Evolutionary conservation across 2,113 vertebrate genomes (phyloP).

Genomic region (Chaetura pelagica): DNA sequence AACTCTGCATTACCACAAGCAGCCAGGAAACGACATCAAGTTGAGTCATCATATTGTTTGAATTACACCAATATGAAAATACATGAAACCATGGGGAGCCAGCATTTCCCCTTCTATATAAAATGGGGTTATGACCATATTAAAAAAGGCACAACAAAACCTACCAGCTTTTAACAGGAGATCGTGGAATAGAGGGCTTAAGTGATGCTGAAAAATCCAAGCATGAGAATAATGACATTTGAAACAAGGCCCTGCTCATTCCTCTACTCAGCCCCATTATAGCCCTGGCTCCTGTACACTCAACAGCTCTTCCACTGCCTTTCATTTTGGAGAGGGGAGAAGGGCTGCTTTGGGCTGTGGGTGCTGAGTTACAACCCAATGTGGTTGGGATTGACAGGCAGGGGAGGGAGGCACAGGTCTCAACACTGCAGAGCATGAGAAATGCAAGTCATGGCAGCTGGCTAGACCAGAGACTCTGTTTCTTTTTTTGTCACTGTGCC

Average conservation of each 20-base stretch:
- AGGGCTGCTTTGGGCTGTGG: not conserved
- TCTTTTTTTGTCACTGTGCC: not conserved
- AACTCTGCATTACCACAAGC: slow-evolving; percentile 32
- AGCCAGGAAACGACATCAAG: slow-evolving; percentile 60
- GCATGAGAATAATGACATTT: slow-evolving; percentile 12
- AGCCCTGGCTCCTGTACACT: not conserved
- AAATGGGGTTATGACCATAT: slow-evolving; percentile 72
- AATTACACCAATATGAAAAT: slow-evolving; percentile 76
- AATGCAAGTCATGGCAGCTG: not conserved
- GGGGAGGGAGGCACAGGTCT: not conserved
- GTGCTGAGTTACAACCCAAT: not conserved
- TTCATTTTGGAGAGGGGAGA: not conserved
- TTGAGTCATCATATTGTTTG: slow-evolving; percentile 76
- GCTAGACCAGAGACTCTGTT: not conserved
- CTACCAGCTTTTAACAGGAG: slow-evolving; percentile 66
- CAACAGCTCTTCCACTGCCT: not conserved
- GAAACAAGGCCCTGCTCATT: not conserved
- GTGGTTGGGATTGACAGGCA: not conserved
- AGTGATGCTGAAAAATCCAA: not conserved
- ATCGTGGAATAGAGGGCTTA: slow-evolving; percentile 58
- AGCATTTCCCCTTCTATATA: slow-evolving; percentile 74
- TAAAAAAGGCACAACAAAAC: slow-evolving; percentile 71
- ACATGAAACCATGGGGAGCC: slow-evolving; percentile 74
- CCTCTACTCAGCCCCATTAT: not conserved
- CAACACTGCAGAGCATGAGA: not conserved